A percentile compares a stretch with the other conserved stretches of the same genome.
Evolutionary conservation across 1,140 invertebrate genomes (phyloP).

Genomic region (Drosophila pruinosa): DNA sequence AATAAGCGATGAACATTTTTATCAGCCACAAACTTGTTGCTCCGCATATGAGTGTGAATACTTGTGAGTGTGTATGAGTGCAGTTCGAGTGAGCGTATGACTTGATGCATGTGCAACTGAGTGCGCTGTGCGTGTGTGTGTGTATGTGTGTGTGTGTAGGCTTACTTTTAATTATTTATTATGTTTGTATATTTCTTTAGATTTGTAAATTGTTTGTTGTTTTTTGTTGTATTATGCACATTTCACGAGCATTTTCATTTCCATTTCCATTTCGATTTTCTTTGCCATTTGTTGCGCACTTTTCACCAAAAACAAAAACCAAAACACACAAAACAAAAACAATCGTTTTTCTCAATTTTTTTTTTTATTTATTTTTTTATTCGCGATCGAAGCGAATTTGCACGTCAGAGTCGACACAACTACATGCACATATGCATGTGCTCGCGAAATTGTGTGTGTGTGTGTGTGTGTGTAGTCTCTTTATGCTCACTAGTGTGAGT

Average conservation of each 20-base stretch:
- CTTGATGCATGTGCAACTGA: conserved; percentile 9
- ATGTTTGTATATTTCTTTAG: conserved; percentile 43
- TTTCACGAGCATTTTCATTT: conserved; percentile 30
- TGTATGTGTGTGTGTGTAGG: conserved; percentile 30
- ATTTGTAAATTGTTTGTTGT: conserved; percentile 27
- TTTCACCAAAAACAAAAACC: conserved; percentile 41
- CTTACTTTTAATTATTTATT: conserved; percentile 67
- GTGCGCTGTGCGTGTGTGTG: conserved; percentile 4
- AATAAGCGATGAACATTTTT: conserved; percentile 76
- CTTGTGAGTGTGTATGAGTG: conserved; percentile 4
- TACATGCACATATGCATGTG: not conserved
- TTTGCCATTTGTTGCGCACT: conserved; percentile 34
- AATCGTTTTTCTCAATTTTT: conserved; percentile 13
- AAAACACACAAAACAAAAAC: conserved; percentile 37
- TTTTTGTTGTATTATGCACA: conserved; percentile 7
- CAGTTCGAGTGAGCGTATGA: not conserved
- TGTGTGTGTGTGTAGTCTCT: conserved; percentile 13
- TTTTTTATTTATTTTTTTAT: conserved; percentile 11
- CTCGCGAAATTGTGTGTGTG: not conserved
- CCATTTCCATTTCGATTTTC: not conserved
- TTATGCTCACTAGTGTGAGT: conserved; percentile 7
- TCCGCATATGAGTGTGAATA: conserved; percentile 1
- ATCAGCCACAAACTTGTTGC: conserved; percentile 76
- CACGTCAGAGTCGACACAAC: conserved; percentile 35
- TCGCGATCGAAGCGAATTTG: conserved; percentile 38